A percentile compares a stretch with the other conserved stretches of the same genome.
Conservation (phyloP, 2,113 vertebrate species). For the Neolamprologus caudopunctatus region DNA sequence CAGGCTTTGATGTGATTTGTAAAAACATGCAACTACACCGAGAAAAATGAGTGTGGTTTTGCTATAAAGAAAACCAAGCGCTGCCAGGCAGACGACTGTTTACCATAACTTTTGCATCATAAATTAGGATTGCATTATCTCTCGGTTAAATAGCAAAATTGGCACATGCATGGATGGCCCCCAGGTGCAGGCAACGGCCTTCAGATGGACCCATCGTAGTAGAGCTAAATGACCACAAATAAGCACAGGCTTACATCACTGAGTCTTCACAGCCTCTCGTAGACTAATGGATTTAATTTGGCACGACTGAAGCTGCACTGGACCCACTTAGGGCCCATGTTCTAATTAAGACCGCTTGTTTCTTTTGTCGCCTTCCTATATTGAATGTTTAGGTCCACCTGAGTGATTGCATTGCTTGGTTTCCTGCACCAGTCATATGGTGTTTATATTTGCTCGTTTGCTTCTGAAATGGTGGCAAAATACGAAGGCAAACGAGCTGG, state of each 20-base stretch:
- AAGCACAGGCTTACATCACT: conserved; percentile 9
- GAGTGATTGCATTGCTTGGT: not conserved
- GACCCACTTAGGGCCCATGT: conserved; percentile 23
- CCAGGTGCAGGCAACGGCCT: conserved; percentile 45
- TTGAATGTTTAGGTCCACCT: conserved; percentile 12
- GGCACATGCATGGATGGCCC: conserved; percentile 50
- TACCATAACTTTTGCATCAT: conserved; percentile 49
- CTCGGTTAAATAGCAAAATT: conserved; percentile 35
- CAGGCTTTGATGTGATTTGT: conserved; percentile 39
- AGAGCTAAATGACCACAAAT: conserved; percentile 44
- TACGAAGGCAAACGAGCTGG: not conserved
- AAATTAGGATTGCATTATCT: conserved; percentile 40
- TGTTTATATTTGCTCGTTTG: not conserved
- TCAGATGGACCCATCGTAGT: conserved; percentile 24
- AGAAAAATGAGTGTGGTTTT: conserved; percentile 27
- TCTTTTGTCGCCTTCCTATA: conserved; percentile 32
- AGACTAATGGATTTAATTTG: conserved; percentile 58
- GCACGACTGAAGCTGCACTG: conserved; percentile 35
- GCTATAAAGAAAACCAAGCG: conserved; percentile 28
- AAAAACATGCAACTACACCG: conserved; percentile 8
- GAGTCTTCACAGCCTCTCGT: conserved; percentile 33
- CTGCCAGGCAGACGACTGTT: conserved; percentile 12
- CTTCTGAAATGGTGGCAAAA: not conserved
- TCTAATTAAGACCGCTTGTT: conserved; percentile 52
- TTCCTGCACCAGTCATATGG: not conserved